Percentiles rank a stretch among this genome's conserved stretches.
Conservation (phyloP, 2,113 vertebrate genomes). For the Crotophaga sulcirostris region DNA sequence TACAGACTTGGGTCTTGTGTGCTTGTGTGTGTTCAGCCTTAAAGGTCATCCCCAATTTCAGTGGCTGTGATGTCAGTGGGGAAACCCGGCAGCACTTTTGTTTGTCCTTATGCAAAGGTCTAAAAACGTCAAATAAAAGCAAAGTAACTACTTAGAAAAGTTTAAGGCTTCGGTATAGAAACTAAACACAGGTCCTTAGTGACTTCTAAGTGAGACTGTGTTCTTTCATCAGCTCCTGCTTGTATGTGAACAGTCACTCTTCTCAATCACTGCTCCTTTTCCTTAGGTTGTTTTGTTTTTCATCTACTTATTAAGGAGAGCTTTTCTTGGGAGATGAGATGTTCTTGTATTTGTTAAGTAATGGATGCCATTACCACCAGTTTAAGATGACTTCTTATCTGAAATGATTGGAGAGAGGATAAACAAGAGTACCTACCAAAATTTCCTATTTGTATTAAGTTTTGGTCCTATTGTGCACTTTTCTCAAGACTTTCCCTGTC, state of each 20-base stretch:
- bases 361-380: too few species aligned
- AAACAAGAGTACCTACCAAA: not conserved
- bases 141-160: not conserved
- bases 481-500: not conserved
- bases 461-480: not conserved
- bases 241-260: not conserved
- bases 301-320: not conserved
- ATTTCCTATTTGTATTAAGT: not conserved
- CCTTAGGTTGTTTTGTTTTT: not conserved
- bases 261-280: not conserved
- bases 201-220: not conserved
- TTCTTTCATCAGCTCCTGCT: not conserved
- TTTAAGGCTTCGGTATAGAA: not conserved
- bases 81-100: constrained; percentile 40
- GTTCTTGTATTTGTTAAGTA: not conserved
- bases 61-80: constrained; percentile 43
- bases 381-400: not conserved
- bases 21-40: not conserved
- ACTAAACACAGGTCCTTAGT: not conserved
- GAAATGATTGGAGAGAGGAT: not conserved
- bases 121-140: not conserved
- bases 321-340: not conserved
- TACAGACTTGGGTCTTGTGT: not conserved
- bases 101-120: not conserved
- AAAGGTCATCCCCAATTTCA: constrained; percentile 38